Evolutionary conservation across 2,888 invertebrate genomes (phyloP), one percentile per base, ranked within the genome.

Genomic region (Sminthurides aquaticus): DNA sequence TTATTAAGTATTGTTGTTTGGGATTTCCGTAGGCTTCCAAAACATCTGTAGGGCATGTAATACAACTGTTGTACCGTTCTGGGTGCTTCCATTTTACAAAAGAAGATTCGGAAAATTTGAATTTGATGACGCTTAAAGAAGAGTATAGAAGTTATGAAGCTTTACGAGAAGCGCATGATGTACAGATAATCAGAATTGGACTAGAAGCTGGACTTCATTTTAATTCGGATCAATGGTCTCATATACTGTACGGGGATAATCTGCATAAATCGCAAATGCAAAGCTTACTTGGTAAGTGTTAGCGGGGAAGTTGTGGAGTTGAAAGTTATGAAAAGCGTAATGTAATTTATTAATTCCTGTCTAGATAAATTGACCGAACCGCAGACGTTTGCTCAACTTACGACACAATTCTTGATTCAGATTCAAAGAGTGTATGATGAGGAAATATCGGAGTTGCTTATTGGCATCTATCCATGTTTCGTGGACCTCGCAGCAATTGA

Each of bases 11-110:
- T n/a, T n/a, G n/a, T 58, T 11, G 24, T 29, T 8, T 58, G 25
- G 25, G 26, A 24, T 56, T 15, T 24, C 5, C 28, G 29, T 26
- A 69, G 73, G 96, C 97, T 65, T 96, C 97, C 24, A 99, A 99
- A 82, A 99, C 98, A 29, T 95, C 95, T 78, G 97, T 99, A 78
- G 98, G 98, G 15, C 98, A 99, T 80, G 98, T 99, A 55, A 97
- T 99, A 63, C 99, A 99, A 80, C 84, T 99, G 60, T 83, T 99
- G 27, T 99, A 99, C 79, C 85, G 98, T 75, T 98, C 98, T 58
- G 96, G 96, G 69, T 98, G 98, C 81, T 99, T 99, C 81, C 96
- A 95, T 84, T 96, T 97, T 48, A 92, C 93, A 1, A 98, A 98
- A 80, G 84, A 97, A 55, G 96, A 97, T 76, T 18, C 61, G 18